Evolutionary conservation across 2,888 invertebrate species (phyloP).

Genomic region (Oligia latruncula): DNA sequence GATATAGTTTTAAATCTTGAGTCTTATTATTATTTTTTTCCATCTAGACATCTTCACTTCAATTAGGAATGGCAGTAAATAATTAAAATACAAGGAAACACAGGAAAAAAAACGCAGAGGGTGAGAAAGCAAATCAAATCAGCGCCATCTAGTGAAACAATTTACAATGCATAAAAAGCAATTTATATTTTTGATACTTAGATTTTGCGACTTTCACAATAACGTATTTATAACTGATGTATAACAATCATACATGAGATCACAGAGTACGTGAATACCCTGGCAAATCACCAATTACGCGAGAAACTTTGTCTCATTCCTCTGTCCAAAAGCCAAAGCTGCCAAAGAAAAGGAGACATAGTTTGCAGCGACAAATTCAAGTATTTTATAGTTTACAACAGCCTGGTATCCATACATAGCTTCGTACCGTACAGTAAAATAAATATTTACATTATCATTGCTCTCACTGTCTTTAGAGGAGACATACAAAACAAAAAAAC

Average conservation of each 20-base stretch:
- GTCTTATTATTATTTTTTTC: slow-evolving; percentile 34
- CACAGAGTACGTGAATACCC: slow-evolving; percentile 87
- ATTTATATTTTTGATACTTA: slow-evolving; percentile 57
- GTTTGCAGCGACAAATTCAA: slow-evolving; percentile 73
- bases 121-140: slow-evolving; percentile 43
- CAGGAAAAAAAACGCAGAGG: slow-evolving; percentile 8
- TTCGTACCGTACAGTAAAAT: slow-evolving; percentile 77
- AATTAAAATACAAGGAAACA: not conserved
- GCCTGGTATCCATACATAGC: slow-evolving; percentile 80
- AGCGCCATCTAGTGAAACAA: slow-evolving; percentile 64
- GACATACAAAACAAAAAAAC: slow-evolving; percentile 53
- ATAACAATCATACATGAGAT: slow-evolving; percentile 89
- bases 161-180: slow-evolving; percentile 50
- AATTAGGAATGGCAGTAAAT: slow-evolving; percentile 57
- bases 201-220: slow-evolving; percentile 78
- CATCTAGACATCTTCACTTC: slow-evolving; percentile 40
- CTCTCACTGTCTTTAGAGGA: slow-evolving; percentile 82
- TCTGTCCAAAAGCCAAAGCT: slow-evolving; percentile 52
- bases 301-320: slow-evolving; percentile 73
- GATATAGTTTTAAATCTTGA: slow-evolving; percentile 26
- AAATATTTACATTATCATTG: slow-evolving; percentile 79
- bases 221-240: slow-evolving; percentile 77
- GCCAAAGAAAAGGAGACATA: slow-evolving; percentile 58
- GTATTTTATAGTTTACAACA: slow-evolving; percentile 80
- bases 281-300: slow-evolving; percentile 84